A percentile compares a stretch with the other conserved stretches of the same genome.
Evolutionary conservation across 2,113 vertebrate species (phyloP).

Genomic region (Cichladusa arquata): DNA sequence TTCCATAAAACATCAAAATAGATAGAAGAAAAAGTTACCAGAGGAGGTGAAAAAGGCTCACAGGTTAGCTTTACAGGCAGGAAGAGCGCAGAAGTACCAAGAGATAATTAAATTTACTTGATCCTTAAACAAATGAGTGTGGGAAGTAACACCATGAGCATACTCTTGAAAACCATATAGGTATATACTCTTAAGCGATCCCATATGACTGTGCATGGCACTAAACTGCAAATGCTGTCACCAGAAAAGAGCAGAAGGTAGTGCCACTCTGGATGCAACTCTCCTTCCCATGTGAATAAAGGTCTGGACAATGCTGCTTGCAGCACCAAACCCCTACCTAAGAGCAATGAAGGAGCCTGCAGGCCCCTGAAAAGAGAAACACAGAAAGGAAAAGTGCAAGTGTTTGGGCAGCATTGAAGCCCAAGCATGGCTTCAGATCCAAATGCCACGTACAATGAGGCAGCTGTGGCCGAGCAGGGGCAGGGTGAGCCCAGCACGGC

Average conservation of each 20-base stretch:
- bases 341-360: not conserved
- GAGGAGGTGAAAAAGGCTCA: not conserved
- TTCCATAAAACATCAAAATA: not conserved
- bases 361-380: not conserved
- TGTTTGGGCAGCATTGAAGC: not conserved
- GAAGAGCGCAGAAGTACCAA: not conserved
- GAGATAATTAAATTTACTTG: constrained; percentile 10
- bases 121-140: not conserved
- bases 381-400: not conserved
- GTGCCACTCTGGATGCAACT: not conserved
- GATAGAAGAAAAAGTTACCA: not conserved
- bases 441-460: not conserved
- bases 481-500: not conserved
- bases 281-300: not conserved
- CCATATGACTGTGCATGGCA: not conserved
- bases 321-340: not conserved
- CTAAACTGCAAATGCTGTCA: not conserved
- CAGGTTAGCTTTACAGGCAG: not conserved
- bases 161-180: not conserved
- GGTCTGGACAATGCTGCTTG: not conserved
- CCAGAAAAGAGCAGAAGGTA: not conserved
- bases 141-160: not conserved
- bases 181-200: not conserved
- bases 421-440: not conserved
- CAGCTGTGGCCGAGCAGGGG: not conserved